Evolutionary conservation across 2,113 vertebrate species (phyloP).

Genomic region (Apeltes quadracus): DNA sequence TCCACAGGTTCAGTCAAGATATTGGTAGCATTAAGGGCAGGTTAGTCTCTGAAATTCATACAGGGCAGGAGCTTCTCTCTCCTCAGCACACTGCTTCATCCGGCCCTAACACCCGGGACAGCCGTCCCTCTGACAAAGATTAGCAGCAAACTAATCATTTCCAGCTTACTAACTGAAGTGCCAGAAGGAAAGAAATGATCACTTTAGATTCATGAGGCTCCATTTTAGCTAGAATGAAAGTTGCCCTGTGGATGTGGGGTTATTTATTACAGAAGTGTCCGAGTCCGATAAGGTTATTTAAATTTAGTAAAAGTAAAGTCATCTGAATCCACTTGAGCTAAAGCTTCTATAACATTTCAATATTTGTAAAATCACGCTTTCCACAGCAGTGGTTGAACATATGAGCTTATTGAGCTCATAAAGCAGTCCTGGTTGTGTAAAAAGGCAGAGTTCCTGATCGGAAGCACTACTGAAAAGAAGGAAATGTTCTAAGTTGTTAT

Average conservation of each 20-base stretch:
- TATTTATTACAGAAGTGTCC: conserved; percentile 29
- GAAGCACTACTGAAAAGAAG: conserved; percentile 6
- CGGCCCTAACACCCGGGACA: conserved; percentile 22
- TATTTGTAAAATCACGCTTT: conserved; percentile 23
- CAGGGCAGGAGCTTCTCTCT: conserved; percentile 21
- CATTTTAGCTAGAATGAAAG: conserved; percentile 27
- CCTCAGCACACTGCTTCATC: conserved; percentile 33
- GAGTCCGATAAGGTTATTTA: conserved; percentile 9
- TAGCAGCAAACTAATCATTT: conserved; percentile 60
- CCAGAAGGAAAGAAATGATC: conserved; percentile 7
- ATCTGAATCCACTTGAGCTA: conserved; percentile 9
- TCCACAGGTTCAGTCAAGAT: conserved; percentile 65
- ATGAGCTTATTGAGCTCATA: conserved; percentile 9
- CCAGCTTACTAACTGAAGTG: conserved; percentile 42
- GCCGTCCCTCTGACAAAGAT: conserved; percentile 53
- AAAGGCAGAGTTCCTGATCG: conserved; percentile 58
- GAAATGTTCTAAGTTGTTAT: conserved; percentile 35
- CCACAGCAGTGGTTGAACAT: conserved; percentile 11
- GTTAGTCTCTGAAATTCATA: conserved; percentile 58
- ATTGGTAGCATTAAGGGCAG: conserved; percentile 55
- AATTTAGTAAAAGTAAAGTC: conserved; percentile 22
- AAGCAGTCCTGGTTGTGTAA: conserved; percentile 25
- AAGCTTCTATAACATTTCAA: conserved; percentile 20
- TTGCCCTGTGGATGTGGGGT: conserved; percentile 28
- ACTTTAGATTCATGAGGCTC: conserved; percentile 25